Conservation (phyloP, 2,113 vertebrate species). For the Bostrychus sinensis region DNA sequence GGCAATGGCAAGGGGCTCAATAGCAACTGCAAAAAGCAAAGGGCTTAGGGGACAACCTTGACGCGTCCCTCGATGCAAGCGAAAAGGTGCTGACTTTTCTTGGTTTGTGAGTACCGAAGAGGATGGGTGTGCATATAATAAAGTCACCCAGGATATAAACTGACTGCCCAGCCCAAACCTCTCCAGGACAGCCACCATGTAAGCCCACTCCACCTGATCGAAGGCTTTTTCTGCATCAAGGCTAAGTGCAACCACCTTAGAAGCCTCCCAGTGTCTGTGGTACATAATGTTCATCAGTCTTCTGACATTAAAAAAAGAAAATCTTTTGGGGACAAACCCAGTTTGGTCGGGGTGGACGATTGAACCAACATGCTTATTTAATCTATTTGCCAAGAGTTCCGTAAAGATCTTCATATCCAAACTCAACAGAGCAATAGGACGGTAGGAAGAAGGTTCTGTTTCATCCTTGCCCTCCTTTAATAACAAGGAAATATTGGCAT, state of each 20-base stretch:
- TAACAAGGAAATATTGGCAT: not conserved
- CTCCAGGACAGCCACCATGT: not conserved
- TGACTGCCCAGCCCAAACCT: not conserved
- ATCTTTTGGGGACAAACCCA: not conserved
- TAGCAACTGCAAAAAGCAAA: too few relatives aligned
- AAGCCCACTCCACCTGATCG: not conserved
- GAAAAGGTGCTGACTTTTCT: too few relatives aligned
- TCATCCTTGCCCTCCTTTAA: not conserved
- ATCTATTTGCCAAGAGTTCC: not conserved
- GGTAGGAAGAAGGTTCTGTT: not conserved
- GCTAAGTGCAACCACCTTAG: not conserved
- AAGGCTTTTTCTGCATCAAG: slow-evolving; percentile 7
- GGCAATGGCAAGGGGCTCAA: too few relatives aligned
- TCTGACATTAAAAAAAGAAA: not conserved
- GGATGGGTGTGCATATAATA: not conserved
- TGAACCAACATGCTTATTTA: not conserved
- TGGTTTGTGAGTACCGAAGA: too few relatives aligned
- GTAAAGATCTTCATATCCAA: not conserved
- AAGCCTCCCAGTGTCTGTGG: too few relatives aligned
- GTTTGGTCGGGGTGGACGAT: not conserved
- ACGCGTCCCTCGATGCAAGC: too few relatives aligned
- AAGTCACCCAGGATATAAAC: not conserved
- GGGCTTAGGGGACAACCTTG: too few relatives aligned
- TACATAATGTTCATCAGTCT: not conserved
- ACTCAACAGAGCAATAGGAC: too few relatives aligned